These are phyloP conservation scores for Uropetala carovei DNA, from an alignment of 2,888 invertebrate genomes.

Conservation along the genomic window DNA sequence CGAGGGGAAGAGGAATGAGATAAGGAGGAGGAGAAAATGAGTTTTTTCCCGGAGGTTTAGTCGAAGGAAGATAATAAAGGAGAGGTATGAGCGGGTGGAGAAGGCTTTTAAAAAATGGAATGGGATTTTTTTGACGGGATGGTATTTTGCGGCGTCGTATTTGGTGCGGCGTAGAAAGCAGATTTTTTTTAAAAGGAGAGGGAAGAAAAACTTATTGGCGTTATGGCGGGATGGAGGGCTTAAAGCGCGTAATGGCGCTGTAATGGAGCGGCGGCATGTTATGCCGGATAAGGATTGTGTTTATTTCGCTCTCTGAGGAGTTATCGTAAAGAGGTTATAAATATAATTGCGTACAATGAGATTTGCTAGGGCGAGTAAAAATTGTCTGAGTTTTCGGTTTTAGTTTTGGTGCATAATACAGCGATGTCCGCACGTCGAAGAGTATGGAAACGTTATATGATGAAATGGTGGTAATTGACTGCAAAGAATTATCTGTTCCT, in stretches of 20 bases:
- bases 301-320: not conserved
- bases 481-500: too few relatives aligned
- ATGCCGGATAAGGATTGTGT: not conserved
- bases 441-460: too few relatives aligned
- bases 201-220: not conserved
- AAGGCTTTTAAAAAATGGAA: slow-evolving; percentile 8
- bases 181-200: slow-evolving; percentile 14
- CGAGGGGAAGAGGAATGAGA: slow-evolving; percentile 11
- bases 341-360: not conserved
- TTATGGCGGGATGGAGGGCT: not conserved
- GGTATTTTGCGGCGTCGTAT: not conserved
- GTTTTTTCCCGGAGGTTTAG: slow-evolving; percentile 12
- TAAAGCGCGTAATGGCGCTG: not conserved
- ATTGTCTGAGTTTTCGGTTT: not conserved
- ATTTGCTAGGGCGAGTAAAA: not conserved
- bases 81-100: not conserved
- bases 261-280: not conserved
- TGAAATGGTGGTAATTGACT: too few relatives aligned
- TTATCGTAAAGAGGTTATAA: not conserved
- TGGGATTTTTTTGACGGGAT: slow-evolving; percentile 3
- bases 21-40: slow-evolving; percentile 15
- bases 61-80: not conserved
- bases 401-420: too few relatives aligned
- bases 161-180: not conserved
- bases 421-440: too few relatives aligned